Evolutionary conservation across 2,113 vertebrate species (phyloP).

Genomic region (Hepsetus odoe): DNA sequence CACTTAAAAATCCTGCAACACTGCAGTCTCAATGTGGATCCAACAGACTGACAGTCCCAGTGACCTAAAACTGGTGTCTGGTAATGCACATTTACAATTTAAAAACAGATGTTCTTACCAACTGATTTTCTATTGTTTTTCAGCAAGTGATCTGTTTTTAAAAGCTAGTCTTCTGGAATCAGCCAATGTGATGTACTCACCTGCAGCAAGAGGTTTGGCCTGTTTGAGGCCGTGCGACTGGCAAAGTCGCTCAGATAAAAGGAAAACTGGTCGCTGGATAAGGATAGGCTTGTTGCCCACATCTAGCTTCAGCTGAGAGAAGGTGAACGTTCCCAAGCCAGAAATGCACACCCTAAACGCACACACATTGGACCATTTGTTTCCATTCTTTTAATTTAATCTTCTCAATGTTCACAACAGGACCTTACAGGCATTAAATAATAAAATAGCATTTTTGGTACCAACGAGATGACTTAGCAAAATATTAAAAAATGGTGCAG

Average conservation of each 20-base stretch:
- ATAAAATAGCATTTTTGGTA: too few relatives aligned
- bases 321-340: constrained; percentile 82
- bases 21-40: too few relatives aligned
- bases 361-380: background rate
- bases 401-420: too few relatives aligned
- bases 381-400: too few relatives aligned
- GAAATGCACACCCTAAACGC: constrained; percentile 78
- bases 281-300: constrained; percentile 67
- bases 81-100: too few relatives aligned
- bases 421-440: background rate
- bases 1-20: too few relatives aligned
- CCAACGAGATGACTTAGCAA: too few relatives aligned
- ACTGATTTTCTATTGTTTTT: too few relatives aligned
- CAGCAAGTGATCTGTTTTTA: too few relatives aligned
- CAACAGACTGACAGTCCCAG: background rate
- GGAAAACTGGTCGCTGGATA: constrained; percentile 75
- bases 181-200: constrained; percentile 62
- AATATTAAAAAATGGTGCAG: too few relatives aligned
- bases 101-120: too few relatives aligned
- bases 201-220: constrained; percentile 69
- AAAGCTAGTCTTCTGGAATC: too few relatives aligned
- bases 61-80: background rate
- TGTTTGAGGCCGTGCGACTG: constrained; percentile 74
- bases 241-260: constrained; percentile 76
- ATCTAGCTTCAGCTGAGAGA: constrained; percentile 75